Conservation (phyloP, 2,888 invertebrate genomes). For the Schrankia costaestrigalis region DNA sequence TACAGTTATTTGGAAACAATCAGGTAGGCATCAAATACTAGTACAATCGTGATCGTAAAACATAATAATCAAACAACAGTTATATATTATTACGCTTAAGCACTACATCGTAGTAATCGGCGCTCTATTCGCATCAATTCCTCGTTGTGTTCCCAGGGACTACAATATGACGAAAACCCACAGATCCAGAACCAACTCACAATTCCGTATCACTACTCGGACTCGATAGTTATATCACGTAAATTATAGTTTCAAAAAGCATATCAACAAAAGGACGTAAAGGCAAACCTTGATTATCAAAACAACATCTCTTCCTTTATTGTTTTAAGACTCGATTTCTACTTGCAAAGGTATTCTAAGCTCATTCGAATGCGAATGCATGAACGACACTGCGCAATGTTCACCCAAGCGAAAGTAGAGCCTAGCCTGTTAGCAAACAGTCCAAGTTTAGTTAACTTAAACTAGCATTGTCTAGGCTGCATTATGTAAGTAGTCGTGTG, state of each 20-base stretch:
- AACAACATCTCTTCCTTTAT: slow-evolving; percentile 31
- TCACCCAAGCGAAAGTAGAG: slow-evolving; percentile 62
- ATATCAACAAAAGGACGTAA: slow-evolving; percentile 39
- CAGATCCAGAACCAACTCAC: slow-evolving; percentile 43
- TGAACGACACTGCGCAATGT: slow-evolving; percentile 43
- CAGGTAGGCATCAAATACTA: slow-evolving; percentile 9
- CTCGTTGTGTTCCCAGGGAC: slow-evolving; percentile 47
- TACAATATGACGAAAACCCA: slow-evolving; percentile 46
- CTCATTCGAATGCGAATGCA: slow-evolving; percentile 45
- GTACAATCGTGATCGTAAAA: slow-evolving; percentile 26
- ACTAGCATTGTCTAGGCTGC: slow-evolving; percentile 61
- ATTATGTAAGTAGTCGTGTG: slow-evolving; percentile 72
- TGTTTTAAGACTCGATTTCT: slow-evolving; percentile 44
- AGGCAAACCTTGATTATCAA: slow-evolving; percentile 20
- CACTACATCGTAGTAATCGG: slow-evolving; percentile 41
- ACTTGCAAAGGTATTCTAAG: slow-evolving; percentile 29
- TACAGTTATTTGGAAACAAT: slow-evolving; percentile 9
- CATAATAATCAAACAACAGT: slow-evolving; percentile 38
- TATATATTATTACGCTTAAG: slow-evolving; percentile 38
- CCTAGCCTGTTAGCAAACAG: slow-evolving; percentile 53
- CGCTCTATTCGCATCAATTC: slow-evolving; percentile 30
- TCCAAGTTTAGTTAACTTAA: slow-evolving; percentile 50
- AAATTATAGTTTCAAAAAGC: slow-evolving; percentile 55
- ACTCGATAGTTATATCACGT: slow-evolving; percentile 73
- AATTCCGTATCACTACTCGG: slow-evolving; percentile 56